A percentile compares a stretch with the other conserved stretches of the same genome.
These are phyloP conservation scores for Strix aluco DNA, from an alignment of 2,113 vertebrate species.

Conservation along the genomic window DNA sequence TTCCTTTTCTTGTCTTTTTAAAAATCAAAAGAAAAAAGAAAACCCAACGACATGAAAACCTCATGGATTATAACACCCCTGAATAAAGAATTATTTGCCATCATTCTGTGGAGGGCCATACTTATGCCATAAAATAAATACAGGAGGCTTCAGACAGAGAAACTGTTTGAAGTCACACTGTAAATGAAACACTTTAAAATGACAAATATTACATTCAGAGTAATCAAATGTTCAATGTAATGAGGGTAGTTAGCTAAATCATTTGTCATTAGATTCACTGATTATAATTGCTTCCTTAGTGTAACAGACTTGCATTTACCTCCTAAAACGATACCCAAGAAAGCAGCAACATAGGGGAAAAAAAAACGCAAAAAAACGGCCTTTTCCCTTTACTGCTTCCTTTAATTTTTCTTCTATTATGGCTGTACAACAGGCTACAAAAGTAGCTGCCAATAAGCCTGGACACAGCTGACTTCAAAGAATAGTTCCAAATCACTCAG, in stretches of 20 bases:
- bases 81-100: neutral
- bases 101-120: neutral
- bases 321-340: neutral
- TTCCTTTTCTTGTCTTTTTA: neutral
- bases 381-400: neutral
- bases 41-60: neutral
- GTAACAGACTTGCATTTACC: neutral
- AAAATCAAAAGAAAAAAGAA: neutral
- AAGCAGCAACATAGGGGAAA: neutral
- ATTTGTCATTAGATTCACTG: conserved; percentile 58
- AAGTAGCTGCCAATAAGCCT: conserved; percentile 7
- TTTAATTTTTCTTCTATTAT: neutral
- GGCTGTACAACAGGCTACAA: neutral
- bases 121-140: neutral
- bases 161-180: neutral
- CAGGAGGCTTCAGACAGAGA: neutral
- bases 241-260: conserved; percentile 48
- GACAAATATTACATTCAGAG: neutral
- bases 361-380: neutral
- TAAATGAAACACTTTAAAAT: conserved; percentile 32
- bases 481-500: conserved; percentile 22
- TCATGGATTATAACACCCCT: neutral
- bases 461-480: conserved; percentile 43
- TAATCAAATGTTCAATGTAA: conserved; percentile 49
- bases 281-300: conserved; percentile 65